Evolutionary conservation across 2,888 invertebrate genomes (phyloP).

Genomic region (Pristionchus japonicus): DNA sequence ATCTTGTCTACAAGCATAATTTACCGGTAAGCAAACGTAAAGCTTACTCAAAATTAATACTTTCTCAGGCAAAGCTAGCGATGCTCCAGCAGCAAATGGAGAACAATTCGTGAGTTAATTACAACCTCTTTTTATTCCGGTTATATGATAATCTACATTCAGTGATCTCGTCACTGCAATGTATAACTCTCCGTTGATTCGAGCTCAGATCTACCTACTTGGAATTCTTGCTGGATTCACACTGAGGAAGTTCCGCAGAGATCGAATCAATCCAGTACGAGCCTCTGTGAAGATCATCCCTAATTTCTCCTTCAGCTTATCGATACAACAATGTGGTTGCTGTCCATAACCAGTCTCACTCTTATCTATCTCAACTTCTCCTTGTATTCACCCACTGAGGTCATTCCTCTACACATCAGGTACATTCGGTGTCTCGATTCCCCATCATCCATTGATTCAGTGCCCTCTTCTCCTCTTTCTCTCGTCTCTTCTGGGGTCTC

Average conservation of each 20-base stretch:
- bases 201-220: slow-evolving; percentile 20
- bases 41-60: background rate
- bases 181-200: background rate
- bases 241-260: background rate
- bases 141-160: background rate
- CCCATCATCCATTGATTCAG: background rate
- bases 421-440: background rate
- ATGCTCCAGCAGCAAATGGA: background rate
- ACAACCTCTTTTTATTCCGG: background rate
- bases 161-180: background rate
- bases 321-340: background rate
- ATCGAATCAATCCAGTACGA: background rate
- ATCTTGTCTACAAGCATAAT: background rate
- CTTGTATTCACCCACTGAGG: background rate
- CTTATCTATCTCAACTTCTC: slow-evolving; percentile 18
- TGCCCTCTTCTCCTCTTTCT: background rate
- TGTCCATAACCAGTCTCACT: background rate
- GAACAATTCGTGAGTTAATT: background rate
- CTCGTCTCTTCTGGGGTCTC: slow-evolving; percentile 16
- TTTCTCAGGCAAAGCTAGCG: background rate
- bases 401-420: background rate
- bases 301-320: background rate
- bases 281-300: too few relatives aligned
- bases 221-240: background rate
- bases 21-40: background rate